Conservation (phyloP, 2,888 invertebrate species). For the Rhodophaea formosa region DNA sequence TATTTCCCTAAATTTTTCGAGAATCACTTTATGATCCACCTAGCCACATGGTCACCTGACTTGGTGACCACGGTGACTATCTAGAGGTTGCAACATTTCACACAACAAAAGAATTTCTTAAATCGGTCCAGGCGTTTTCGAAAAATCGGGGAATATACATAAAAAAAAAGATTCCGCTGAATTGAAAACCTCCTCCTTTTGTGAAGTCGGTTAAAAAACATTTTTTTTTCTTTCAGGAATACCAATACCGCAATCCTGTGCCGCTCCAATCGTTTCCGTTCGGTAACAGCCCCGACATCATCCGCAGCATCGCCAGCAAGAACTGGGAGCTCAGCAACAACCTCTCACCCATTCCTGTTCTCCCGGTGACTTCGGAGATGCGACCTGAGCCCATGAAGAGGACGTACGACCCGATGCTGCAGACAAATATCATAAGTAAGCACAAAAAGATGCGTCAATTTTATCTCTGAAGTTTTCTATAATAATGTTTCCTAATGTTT, state of each 20-base stretch:
- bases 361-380: constrained; percentile 58
- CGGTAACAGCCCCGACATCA: constrained; percentile 65
- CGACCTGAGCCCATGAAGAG: constrained; percentile 68
- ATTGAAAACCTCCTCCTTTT: too few relatives aligned
- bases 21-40: too few relatives aligned
- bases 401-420: constrained; percentile 68
- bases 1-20: too few relatives aligned
- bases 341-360: constrained; percentile 50
- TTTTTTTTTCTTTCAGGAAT: constrained; percentile 48
- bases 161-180: too few relatives aligned
- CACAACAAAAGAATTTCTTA: too few relatives aligned
- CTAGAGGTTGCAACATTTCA: too few relatives aligned
- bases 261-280: constrained; percentile 66
- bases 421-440: constrained; percentile 69
- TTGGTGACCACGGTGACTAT: too few relatives aligned
- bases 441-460: constrained; percentile 15
- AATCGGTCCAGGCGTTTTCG: too few relatives aligned
- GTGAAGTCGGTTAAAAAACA: not conserved
- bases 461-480: too few relatives aligned
- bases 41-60: too few relatives aligned
- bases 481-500: too few relatives aligned
- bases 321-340: constrained; percentile 73
- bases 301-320: constrained; percentile 62
- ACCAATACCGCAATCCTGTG: constrained; percentile 59
- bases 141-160: too few relatives aligned